Percentiles rank a stretch among this genome's conserved stretches.
phyloP scores from a whole-genome alignment of 35 echinoderm and acorn worm genomes.

The Patiria miniata region DNA sequence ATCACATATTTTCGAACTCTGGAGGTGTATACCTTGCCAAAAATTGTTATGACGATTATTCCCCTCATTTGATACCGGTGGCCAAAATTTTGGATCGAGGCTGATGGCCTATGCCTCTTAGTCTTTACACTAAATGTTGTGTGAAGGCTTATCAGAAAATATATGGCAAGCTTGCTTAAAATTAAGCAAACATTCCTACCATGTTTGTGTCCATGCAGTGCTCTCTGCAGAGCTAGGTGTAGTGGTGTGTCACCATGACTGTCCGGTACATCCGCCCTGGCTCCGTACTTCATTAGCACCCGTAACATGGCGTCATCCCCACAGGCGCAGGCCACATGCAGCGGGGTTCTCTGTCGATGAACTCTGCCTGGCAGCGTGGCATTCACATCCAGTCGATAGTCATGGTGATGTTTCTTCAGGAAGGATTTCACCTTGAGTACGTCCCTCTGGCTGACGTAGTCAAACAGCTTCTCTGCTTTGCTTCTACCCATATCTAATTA shows the following conservation, averaged over 20 bases:
- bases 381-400: slow-evolving; percentile 37
- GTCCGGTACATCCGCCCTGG: slow-evolving; percentile 43
- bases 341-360: slow-evolving; percentile 32
- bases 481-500: slow-evolving; percentile 49
- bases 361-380: neutral
- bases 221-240: slow-evolving; percentile 50
- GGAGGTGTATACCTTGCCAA: too few relatives aligned
- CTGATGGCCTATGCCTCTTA: too few relatives aligned
- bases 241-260: slow-evolving; percentile 48
- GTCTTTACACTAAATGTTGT: too few relatives aligned
- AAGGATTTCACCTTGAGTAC: slow-evolving; percentile 65
- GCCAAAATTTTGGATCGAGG: too few relatives aligned
- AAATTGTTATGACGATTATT: too few relatives aligned
- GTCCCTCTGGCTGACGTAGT: slow-evolving; percentile 55
- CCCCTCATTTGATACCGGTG: too few relatives aligned
- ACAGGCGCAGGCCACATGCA: slow-evolving; percentile 53
- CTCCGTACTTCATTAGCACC: slow-evolving; percentile 50
- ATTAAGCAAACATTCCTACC: too few relatives aligned
- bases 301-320: slow-evolving; percentile 53
- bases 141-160: too few relatives aligned
- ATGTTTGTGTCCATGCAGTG: slow-evolving; percentile 52
- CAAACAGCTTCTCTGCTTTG: slow-evolving; percentile 44
- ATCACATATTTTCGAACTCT: too few relatives aligned
- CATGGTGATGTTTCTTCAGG: slow-evolving; percentile 37
- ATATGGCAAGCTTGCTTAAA: too few relatives aligned